Base-by-base conservation (phyloP, 1,140 invertebrate species). In the Diploscapter pachys region DNA sequence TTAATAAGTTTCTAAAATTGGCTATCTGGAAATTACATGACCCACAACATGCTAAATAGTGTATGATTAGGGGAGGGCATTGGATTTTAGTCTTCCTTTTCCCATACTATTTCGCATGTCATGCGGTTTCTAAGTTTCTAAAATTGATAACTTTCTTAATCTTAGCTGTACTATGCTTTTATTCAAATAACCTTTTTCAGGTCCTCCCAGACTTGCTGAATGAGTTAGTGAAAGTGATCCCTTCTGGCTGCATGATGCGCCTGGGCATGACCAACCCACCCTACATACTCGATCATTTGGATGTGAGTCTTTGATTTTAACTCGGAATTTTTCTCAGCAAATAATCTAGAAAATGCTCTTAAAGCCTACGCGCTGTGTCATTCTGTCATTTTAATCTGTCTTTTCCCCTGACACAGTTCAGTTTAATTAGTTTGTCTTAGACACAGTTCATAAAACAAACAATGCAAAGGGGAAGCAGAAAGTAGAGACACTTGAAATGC, bases 261-360 rank as follows among this genome's bases (percentile, higher is more conserved):
- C 78, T 89, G 3, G 88, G 88, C 63, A 89, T 89, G 88, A 89
- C 88, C 4, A 98, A 99, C 89, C 96, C 96, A 0, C 96, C 96
- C 0, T 99, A 98, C 83, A 98, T 99, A 75, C 85, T 97, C 51
- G 93, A 98, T 82, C 93, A 98, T 87, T 87, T 98, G 3, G 91
- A 93, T 85, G 90, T 90, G 5, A 68, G 8, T 51, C 9, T 51
- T 11, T 51, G 13, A n/a, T 69, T 31, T 31, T 31, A 9, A 5
- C n/a, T 8, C 2, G 4, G 31, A 31, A 31, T 31, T 31, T 31
- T 31, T 31, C 31, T 31, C 31, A 31, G 31, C 31, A 31, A 31
- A 31, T 31, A 31, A 31, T 31, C 31, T 31, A 31, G 31, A 1
- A 31, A 31, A 31, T 31, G 31, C 31, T 31, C 31, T 31, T 31